Evolutionary conservation across 2,797 vertebrate species (phyloP), one percentile per base, ranked within the genome.

Genomic region (Myotis vivesi): DNA sequence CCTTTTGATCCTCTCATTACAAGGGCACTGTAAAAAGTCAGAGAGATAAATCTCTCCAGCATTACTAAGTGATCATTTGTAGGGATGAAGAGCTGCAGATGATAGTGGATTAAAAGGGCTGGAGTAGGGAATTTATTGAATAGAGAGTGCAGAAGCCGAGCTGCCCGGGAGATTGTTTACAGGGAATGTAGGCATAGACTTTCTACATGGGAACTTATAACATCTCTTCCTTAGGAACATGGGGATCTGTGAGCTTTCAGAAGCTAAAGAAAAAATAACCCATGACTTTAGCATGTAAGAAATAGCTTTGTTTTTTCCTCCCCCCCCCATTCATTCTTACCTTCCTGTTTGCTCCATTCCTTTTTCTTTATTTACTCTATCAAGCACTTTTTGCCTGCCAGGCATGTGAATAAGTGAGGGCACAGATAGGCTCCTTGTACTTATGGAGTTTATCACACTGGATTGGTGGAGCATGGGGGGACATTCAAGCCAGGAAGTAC

Each of bases 1-100:
- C 28, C 19, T 49, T 95, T 76, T 51, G 59, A 79, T 87, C 28
- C 33, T 7, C 5, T 93, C 49, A 80, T 57, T 66, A 22, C 49
- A 94, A 89, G 66, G 8, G 8, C 22, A 15, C 62, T 44, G 23
- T 36, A 55, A 46, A 80, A 89, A 75, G 44, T 72, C 76, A 87
- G 76, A 75, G n/a, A 36, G n/a, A 82, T 80, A 81, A 77, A 73
- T 76, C 28, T 92, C 15, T 73, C n/a, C 36, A 41, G 46, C 81
- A 73, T 80, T 84, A 80, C 90, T 68, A 87, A 97, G 55, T 49
- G 87, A 57, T 83, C 91, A 46, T 83, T 91, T 91, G 64, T 84
- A 81, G 72, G 71, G 46, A 83, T 71, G 59, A 93, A 51, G 66
- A 91, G 49, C 81, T 85, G 49, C 12, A 84, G 79, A 95, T 89